Evolutionary conservation across 2,113 vertebrate genomes (phyloP), one percentile per base, ranked within the genome.

Genomic region (Ondatra zibethicus): DNA sequence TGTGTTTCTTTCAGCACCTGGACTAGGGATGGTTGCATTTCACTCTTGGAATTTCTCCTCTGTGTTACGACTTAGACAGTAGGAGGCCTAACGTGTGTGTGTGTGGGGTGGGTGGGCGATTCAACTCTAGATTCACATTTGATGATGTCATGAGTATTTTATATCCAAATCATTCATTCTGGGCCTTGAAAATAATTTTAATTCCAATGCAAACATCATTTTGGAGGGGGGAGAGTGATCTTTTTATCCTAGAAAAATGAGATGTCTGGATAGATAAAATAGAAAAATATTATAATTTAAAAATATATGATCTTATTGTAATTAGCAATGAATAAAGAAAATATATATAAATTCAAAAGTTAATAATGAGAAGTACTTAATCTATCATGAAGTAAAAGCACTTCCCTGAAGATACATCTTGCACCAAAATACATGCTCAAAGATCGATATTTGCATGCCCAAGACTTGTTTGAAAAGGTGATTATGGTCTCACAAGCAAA

Each of bases 401-500:
- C 55, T 52, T 50, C 58, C 47, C 90, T 85, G 88, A 93, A 96
- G 45, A 88, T 13, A 65, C 81, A 81, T 92, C 75, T 95, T 96
- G 66, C 81, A 97, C 91, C 89, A 95, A 92, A 97, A 91, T 88
- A 70, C 89, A 89, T 82, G 84, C 92, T 97, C 73, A 97, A 89
- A 97, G 96, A 82, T 94, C 52, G 42, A 93, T 97, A 98, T 97
- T 97, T 98, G 97, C 96, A 97, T 97, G 96, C 97, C 95, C 96
- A 94, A 97, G 92, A 88, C 94, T 98, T 97, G 96, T 97, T 98
- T 94, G 95, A 98, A 97, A 97, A 97, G 94, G 95, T 93, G 93
- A 97, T 98, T 98, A 97, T 97, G 97, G 97, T 97, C 96, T 98
- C 89, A 96, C 91, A 97, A 95, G 94, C 93, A 98, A 98, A 98